Percentiles rank a stretch among this genome's conserved stretches.
These are phyloP conservation scores for Macrochelys suwanniensis DNA, from an alignment of 2,797 vertebrate species.

Conservation along the genomic window DNA sequence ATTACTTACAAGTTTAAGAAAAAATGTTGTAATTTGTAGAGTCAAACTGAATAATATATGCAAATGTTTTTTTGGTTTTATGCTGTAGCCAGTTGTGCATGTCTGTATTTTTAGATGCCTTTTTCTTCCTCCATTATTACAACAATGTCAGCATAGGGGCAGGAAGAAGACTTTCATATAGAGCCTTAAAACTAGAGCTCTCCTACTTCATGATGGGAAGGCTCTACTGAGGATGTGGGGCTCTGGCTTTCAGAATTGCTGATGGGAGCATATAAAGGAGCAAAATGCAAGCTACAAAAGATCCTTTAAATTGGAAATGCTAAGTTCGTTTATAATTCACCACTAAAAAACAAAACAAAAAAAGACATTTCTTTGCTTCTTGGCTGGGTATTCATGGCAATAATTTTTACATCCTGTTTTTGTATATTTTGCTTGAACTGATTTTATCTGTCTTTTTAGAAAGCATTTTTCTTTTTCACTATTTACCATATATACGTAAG, in stretches of 20 bases:
- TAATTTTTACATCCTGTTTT: background rate
- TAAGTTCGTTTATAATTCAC: background rate
- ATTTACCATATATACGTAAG: background rate
- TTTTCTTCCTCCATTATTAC: background rate
- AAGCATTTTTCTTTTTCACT: background rate
- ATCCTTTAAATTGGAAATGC: background rate
- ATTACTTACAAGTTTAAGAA: background rate
- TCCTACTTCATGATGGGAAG: background rate
- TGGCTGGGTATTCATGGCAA: background rate
- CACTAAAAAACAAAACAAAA: background rate
- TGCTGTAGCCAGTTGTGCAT: background rate
- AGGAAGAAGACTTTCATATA: background rate
- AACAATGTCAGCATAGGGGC: background rate
- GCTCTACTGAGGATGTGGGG: background rate
- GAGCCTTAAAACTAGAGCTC: background rate
- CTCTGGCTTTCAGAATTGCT: background rate
- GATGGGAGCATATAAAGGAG: background rate
- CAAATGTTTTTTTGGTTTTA: background rate
- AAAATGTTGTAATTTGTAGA: background rate
- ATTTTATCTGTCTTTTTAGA: background rate
- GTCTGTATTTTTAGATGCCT: background rate
- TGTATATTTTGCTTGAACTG: background rate
- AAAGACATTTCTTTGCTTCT: background rate
- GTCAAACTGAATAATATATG: background rate
- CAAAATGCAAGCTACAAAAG: background rate